Conservation (phyloP, 2,888 invertebrate species). For the Melangyna quadrimaculata region DNA sequence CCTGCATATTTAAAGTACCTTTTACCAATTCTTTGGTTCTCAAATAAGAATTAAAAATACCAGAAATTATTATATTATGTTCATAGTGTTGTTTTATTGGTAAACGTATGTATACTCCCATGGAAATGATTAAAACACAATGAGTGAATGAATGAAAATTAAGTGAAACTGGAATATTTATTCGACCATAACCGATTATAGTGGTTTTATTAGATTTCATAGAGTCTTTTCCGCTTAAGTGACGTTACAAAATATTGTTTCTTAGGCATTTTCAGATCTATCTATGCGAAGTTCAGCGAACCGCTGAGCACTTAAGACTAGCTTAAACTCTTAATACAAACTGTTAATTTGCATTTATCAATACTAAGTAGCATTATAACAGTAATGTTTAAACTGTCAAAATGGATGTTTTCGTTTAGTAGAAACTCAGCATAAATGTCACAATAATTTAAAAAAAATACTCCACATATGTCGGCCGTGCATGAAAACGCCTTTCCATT, state of each 20-base stretch:
- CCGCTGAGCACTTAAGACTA: slow-evolving; percentile 20
- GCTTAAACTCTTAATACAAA: not conserved
- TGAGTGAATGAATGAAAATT: slow-evolving; percentile 30
- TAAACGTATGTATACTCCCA: not conserved
- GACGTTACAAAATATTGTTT: slow-evolving; percentile 66
- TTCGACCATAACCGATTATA: slow-evolving; percentile 55
- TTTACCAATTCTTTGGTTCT: not conserved
- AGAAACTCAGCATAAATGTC: not conserved
- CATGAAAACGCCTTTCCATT: slow-evolving; percentile 51
- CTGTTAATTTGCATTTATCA: slow-evolving; percentile 33
- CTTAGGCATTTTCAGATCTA: slow-evolving; percentile 39
- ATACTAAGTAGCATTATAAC: not conserved
- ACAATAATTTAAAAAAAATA: slow-evolving; percentile 12
- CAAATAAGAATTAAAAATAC: not conserved
- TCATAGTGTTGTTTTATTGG: not conserved
- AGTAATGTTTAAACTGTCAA: not conserved
- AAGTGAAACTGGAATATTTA: slow-evolving; percentile 65
- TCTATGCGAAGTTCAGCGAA: slow-evolving; percentile 48
- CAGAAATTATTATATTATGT: not conserved
- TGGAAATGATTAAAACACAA: not conserved
- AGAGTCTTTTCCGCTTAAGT: slow-evolving; percentile 63
- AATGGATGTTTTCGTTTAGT: slow-evolving; percentile 44
- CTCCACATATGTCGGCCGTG: not conserved
- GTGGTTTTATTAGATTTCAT: slow-evolving; percentile 46
- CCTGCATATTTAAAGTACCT: not conserved